Base-by-base conservation (phyloP, 2,797 vertebrate genomes). In the Lagorchestes hirsutus region DNA sequence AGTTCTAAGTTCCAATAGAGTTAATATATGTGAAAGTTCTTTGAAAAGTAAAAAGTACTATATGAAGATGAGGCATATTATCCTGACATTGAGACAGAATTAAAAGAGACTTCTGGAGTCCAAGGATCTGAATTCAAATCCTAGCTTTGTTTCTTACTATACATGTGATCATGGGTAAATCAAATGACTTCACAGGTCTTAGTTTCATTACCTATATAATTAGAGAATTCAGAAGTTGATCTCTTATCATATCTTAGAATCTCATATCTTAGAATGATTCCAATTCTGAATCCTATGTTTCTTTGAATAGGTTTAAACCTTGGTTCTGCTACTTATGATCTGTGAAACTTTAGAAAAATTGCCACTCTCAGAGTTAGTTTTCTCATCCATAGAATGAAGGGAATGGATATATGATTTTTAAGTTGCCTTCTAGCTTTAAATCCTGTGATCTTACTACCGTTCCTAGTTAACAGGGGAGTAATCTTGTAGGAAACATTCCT, bases 41-140 rank as follows among this genome's bases (percentile, higher is more conserved):
- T 97, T 92, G 92, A n/a, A n/a, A 96, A 97, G 96, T 96, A 98
- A 96, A 97, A 97, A 98, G 96, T 96, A 96, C 96, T 98, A 97
- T 97, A 96, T 97, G 97, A 96, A 96, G 95, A 74, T 74, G n/a
- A 74, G 58, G 29, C 12, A 4, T 62, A 31, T 62, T 62, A 31
- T 62, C 59, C 12, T 31, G 13, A 62, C 59, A 62, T 2, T 22
- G 34, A 67, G 13, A n/a, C 1, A 67, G 14, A 67, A 13, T n/a
- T 9, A 40, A 74, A 40, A 40, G 18, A 74, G 18, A 74, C 6
- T 74, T 74, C n/a, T 74, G 67, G 4, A 74, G 67, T 1, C n/a
- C n/a, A 40, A 40, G 18, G n/a, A 24, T 40, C 67, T 74, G 16
- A 4, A 5, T 74, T 40, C n/a, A 74, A 67, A 40, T 74, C n/a